A percentile compares a stretch with the other conserved stretches of the same genome.
phyloP scores from a whole-genome alignment of 2,113 vertebrate species.

The Embiotoca jacksoni region DNA sequence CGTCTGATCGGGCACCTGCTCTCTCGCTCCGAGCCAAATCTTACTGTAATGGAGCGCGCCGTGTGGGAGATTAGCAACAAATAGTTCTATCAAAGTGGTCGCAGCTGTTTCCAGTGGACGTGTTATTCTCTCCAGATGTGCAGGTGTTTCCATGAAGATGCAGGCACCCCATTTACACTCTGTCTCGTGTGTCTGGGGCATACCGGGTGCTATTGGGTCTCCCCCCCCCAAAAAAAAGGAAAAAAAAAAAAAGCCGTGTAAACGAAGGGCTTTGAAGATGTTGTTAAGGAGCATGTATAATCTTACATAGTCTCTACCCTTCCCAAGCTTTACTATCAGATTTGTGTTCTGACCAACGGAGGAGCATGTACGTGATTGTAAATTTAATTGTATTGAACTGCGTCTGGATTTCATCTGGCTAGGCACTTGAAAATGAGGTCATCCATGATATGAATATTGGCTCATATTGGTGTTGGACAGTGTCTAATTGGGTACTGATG shows the following conservation, averaged over 20 bases:
- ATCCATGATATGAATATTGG: not conserved
- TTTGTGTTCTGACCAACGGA: no score
- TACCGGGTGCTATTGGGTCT: not conserved
- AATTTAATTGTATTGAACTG: no score
- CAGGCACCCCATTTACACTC: not conserved
- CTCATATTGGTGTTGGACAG: not conserved
- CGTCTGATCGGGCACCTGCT: constrained; percentile 22
- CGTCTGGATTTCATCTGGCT: no score
- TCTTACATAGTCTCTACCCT: no score
- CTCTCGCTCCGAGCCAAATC: not conserved
- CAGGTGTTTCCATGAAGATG: constrained; percentile 41
- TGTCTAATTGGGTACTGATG: constrained; percentile 3
- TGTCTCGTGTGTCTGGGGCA: not conserved
- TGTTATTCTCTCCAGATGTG: constrained; percentile 35
- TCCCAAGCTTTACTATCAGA: no score
- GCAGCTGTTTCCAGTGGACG: constrained; percentile 41
- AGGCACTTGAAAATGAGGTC: not conserved
- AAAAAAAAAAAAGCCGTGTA: not conserved
- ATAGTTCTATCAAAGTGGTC: constrained; percentile 28
- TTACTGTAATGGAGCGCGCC: constrained; percentile 20
- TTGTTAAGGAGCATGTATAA: no score
- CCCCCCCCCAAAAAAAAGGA: no score
- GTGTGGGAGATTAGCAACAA: constrained; percentile 25
- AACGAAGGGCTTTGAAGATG: no score
- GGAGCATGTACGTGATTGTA: no score